Conservation (phyloP, 2,888 invertebrate genomes). For the Acholoe squamosa region DNA sequence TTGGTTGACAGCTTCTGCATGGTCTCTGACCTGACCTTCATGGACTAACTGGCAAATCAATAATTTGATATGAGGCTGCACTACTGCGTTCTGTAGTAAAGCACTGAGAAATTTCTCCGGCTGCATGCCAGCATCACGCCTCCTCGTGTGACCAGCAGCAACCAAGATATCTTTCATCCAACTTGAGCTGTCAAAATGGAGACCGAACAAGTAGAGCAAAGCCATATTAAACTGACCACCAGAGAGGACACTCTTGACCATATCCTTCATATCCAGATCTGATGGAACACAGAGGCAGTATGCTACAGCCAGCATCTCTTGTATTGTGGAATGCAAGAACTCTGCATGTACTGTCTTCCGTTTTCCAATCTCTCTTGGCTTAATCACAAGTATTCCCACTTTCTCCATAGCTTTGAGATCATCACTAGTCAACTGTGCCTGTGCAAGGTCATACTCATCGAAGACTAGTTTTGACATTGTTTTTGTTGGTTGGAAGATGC, state of each 20-base stretch:
- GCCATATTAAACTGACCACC: not conserved
- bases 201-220: not conserved
- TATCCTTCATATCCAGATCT: no score
- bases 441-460: not conserved
- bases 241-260: not conserved
- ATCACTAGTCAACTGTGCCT: not conserved
- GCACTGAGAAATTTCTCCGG: no score
- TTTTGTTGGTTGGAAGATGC: not conserved
- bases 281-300: not conserved
- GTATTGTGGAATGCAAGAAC: not conserved
- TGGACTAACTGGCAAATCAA: not conserved
- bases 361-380: not conserved
- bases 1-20: not conserved
- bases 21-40: not conserved
- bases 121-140: not conserved
- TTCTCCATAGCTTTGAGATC: not conserved
- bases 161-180: not conserved
- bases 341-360: not conserved
- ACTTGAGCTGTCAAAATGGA: not conserved
- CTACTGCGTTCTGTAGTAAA: not conserved
- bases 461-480: not conserved
- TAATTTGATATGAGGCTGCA: not conserved
- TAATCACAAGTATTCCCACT: not conserved
- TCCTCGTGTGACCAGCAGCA: not conserved
- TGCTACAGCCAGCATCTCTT: not conserved